Base-by-base conservation (phyloP, 2,113 vertebrate genomes). In the Recurvirostra avosetta region DNA sequence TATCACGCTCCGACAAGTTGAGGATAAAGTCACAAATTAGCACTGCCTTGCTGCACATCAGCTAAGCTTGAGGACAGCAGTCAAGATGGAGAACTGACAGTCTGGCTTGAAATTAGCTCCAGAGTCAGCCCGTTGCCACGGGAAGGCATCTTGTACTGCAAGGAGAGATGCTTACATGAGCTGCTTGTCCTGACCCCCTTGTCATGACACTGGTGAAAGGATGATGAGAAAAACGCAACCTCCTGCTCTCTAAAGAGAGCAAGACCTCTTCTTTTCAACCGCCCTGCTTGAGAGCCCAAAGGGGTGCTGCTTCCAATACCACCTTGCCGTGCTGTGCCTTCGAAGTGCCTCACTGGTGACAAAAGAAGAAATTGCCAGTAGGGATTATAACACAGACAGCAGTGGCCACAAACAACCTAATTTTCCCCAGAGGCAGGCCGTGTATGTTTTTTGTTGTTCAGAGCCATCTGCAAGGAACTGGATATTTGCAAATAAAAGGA, bases 401-500 rank as follows among this genome's bases (percentile, higher is more conserved):
- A 74, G 49, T 7, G 17, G 86, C 41, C 73, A 84, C 80, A 92
- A 94, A 52, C 91, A 80, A 81, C 62, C 95, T 96, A 89, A 94
- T 94, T 95, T 93, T 87, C 92, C 91, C 80, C n/a, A 65, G 91
- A 89, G 89, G 71, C 89, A 84, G 45, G 61, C 88, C 1, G 1
- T 34, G 53, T 61, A 89, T 34, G 73, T 29, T 92, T 89, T 84
- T 68, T 94, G 92, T 89, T 86, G 91, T 95, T 91, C 83, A 66
- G 77, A 95, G 86, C 96, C 95, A 96, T 95, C 92, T 97, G 97
- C 92, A 91, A 94, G 95, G 75, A 94, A 82, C 84, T 70, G 86
- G 62, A 62, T 95, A 94, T 92, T 94, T 95, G 89, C 94, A 97
- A 96, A 95, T 92, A 92, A 91, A 92, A 95, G 70, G 89, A 95